These are phyloP conservation scores for Leptestheria dahalacensis DNA, from an alignment of 1,140 invertebrate species.

Conservation along the genomic window DNA sequence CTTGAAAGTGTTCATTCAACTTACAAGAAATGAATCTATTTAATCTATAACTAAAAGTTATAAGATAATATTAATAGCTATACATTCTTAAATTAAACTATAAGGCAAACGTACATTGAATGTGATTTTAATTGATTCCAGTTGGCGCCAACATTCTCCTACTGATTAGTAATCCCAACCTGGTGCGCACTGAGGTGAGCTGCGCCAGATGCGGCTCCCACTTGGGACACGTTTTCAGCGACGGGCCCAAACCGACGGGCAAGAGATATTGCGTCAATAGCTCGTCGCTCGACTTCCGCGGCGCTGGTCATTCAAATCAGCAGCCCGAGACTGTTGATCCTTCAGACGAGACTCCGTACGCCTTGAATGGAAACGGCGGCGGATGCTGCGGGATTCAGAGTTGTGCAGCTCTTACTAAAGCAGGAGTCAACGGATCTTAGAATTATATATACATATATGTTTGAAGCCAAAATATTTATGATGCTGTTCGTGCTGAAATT, in stretches of 20 bases:
- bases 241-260: slow-evolving; percentile 83
- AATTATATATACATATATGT: not conserved
- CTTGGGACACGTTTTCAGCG: slow-evolving; percentile 96
- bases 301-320: not conserved
- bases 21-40: no score
- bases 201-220: slow-evolving; percentile 64
- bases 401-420: not conserved
- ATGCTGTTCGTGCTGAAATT: no score
- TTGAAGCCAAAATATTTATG: no score
- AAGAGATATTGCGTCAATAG: slow-evolving; percentile 95
- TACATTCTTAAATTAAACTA: no score
- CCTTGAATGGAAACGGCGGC: not conserved
- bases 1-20: no score
- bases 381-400: no score
- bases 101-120: no score
- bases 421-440: not conserved
- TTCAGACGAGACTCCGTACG: not conserved
- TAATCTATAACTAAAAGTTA: no score
- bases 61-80: no score
- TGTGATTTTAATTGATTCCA: not conserved
- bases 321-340: not conserved
- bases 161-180: slow-evolving; percentile 12
- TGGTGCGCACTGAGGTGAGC: slow-evolving; percentile 15
- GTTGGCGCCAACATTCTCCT: slow-evolving; percentile 15
- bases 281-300: slow-evolving; percentile 62